A percentile compares a stretch with the other conserved stretches of the same genome.
phyloP scores from a whole-genome alignment of 2,113 vertebrate genomes.

The Camelus bactrianus region DNA sequence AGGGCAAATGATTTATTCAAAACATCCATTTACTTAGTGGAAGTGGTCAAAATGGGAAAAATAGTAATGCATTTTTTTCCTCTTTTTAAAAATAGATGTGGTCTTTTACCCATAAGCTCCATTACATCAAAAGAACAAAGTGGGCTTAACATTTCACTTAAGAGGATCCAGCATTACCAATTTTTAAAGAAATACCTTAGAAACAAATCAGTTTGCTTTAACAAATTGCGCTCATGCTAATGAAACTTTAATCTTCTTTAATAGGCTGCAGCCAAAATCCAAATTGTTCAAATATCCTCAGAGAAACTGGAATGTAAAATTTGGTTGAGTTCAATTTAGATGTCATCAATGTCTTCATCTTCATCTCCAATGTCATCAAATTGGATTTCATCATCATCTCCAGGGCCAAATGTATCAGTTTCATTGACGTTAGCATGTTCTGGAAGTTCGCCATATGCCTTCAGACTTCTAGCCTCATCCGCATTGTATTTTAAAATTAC shows the following conservation, averaged over 20 bases:
- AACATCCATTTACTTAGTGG: constrained; percentile 81
- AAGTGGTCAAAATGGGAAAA: constrained; percentile 82
- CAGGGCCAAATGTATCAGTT: constrained; percentile 95
- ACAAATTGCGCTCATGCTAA: constrained; percentile 84
- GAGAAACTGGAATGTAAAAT: constrained; percentile 86
- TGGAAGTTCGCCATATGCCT: constrained; percentile 94
- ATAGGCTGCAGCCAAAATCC: constrained; percentile 83
- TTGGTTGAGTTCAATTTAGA: constrained; percentile 83
- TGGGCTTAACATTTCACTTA: constrained; percentile 79
- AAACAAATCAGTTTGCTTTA: constrained; percentile 86
- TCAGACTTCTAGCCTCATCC: constrained; percentile 97
- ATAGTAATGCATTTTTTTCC: constrained; percentile 11
- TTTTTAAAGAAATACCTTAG: constrained; percentile 88
- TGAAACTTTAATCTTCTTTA: constrained; percentile 86
- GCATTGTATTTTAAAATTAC: constrained; percentile 98
- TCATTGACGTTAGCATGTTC: constrained; percentile 98
- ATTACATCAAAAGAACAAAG: constrained; percentile 81
- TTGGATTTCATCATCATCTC: constrained; percentile 97
- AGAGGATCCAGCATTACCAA: constrained; percentile 82
- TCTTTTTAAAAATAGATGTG: constrained; percentile 9
- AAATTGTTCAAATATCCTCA: constrained; percentile 83
- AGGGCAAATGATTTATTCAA: constrained; percentile 84
- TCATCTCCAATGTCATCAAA: constrained; percentile 97
- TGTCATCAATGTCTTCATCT: constrained; percentile 96
- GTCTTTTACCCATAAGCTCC: constrained; percentile 80